Conservation (phyloP, 2,797 vertebrate genomes). For the Pseudotriccus pelzelni region DNA sequence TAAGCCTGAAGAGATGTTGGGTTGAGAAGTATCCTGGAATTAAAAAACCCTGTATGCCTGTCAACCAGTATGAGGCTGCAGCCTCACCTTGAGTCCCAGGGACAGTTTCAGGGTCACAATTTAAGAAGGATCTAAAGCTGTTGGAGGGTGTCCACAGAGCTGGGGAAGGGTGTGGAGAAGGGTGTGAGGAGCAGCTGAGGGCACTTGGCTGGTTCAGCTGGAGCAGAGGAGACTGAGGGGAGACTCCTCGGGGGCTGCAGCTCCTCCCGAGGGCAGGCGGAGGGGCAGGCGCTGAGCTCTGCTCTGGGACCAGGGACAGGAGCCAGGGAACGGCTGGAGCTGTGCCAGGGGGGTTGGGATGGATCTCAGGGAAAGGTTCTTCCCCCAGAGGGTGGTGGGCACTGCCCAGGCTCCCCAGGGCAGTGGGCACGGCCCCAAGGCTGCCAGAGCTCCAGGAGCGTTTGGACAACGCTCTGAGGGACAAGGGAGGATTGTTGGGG, state of each 20-base stretch:
- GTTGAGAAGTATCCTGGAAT: background rate
- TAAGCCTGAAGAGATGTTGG: background rate
- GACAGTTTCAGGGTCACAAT: background rate
- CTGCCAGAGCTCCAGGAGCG: background rate
- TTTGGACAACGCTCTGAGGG: background rate
- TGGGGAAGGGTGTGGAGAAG: background rate
- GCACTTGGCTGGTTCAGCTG: background rate
- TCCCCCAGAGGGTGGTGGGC: background rate
- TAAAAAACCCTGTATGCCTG: background rate
- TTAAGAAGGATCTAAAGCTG: background rate
- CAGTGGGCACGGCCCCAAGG: background rate
- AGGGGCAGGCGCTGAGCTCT: background rate
- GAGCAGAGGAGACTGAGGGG: background rate
- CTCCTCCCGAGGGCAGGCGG: background rate
- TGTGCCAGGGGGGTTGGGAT: background rate
- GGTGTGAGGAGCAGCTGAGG: background rate
- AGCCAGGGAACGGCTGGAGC: background rate
- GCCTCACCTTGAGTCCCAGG: rapidly evolving
- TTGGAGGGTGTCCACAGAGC: background rate
- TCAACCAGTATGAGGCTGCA: background rate
- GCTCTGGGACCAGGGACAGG: background rate
- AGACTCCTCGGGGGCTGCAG: background rate
- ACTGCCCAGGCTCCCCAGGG: background rate
- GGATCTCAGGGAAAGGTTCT: background rate
- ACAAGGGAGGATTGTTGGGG: background rate